These are phyloP conservation scores for Notechis scutatus DNA, from an alignment of 2,113 vertebrate species.

Conservation along the genomic window DNA sequence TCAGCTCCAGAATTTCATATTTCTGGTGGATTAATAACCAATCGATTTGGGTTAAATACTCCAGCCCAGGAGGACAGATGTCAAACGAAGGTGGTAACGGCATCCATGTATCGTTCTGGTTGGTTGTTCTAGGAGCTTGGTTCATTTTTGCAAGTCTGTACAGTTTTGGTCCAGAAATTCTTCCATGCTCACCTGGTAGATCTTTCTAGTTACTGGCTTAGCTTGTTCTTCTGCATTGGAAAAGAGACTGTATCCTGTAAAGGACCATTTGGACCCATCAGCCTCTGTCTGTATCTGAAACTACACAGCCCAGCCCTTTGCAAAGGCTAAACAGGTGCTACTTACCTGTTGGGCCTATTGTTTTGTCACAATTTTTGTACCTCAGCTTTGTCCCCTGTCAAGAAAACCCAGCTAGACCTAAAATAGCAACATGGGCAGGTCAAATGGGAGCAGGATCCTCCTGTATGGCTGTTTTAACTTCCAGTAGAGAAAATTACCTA, in stretches of 20 bases:
- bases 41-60: neutral
- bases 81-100: neutral
- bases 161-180: neutral
- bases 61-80: neutral
- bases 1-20: slow-evolving; percentile 84
- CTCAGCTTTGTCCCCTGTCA: neutral
- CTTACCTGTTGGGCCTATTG: neutral
- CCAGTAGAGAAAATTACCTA: neutral
- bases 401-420: neutral
- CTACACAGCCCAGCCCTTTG: neutral
- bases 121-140: neutral
- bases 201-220: neutral
- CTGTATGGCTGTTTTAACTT: neutral
- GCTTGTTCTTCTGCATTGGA: neutral
- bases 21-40: slow-evolving; percentile 86
- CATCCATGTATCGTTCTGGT: neutral
- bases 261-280: neutral
- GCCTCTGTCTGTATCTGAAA: neutral
- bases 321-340: neutral
- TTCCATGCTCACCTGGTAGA: neutral
- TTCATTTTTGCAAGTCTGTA: neutral
- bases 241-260: neutral
- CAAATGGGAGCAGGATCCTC: neutral
- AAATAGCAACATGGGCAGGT: neutral
- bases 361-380: neutral